A percentile compares a stretch with the other conserved stretches of the same genome.
Evolutionary conservation across 2,113 vertebrate genomes (phyloP).

Genomic region (Apodemus speciosus): DNA sequence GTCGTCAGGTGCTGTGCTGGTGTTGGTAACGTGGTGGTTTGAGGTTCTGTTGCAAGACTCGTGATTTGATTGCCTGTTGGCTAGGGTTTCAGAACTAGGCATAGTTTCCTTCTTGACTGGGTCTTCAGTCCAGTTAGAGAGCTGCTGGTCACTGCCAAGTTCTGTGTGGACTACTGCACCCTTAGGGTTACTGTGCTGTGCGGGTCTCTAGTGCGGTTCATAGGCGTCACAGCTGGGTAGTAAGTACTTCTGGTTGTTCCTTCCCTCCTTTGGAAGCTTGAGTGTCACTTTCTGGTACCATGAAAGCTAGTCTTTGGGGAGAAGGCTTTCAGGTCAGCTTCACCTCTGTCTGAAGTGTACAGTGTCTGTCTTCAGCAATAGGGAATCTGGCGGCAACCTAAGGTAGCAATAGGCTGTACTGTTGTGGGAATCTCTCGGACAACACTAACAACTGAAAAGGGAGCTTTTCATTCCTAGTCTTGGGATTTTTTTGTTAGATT

Average conservation of each 20-base stretch:
- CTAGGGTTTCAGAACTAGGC: neutral
- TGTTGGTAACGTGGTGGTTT: neutral
- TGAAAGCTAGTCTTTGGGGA: neutral
- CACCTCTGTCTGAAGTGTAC: neutral
- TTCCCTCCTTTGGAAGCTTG: neutral
- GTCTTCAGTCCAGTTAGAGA: neutral
- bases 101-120: neutral
- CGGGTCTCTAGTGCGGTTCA: neutral
- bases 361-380: neutral
- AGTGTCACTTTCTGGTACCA: neutral
- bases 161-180: neutral
- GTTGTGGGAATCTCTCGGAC: neutral
- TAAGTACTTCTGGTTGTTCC: neutral
- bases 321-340: neutral
- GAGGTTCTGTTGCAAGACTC: neutral
- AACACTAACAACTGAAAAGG: neutral
- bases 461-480: neutral
- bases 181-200: neutral
- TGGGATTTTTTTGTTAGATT: neutral
- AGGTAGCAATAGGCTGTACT: neutral
- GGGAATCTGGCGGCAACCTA: neutral
- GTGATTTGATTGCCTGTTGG: neutral
- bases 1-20: neutral
- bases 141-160: neutral
- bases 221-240: neutral